Percentiles rank a stretch among this genome's conserved stretches.
Conservation (phyloP, 2,797 vertebrate genomes). For the Gila robusta region DNA sequence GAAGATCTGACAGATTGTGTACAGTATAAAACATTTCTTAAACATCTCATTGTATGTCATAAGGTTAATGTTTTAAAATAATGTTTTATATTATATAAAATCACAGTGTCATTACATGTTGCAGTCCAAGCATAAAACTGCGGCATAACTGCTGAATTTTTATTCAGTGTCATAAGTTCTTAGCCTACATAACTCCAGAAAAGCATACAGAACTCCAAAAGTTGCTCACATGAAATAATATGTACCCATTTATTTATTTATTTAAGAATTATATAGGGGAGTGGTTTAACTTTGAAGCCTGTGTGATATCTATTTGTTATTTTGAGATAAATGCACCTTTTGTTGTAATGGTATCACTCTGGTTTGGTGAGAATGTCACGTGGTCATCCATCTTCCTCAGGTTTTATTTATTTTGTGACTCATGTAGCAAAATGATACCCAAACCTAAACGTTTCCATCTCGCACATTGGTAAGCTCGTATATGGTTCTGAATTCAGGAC, state of each 20-base stretch:
- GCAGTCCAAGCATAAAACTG: background rate
- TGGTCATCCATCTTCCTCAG: background rate
- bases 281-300: constrained; percentile 70
- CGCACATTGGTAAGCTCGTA: background rate
- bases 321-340: constrained; percentile 67
- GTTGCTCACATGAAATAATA: constrained; percentile 72
- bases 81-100: constrained; percentile 12
- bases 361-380: constrained; percentile 23
- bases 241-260: constrained; percentile 83
- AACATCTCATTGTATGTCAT: constrained; percentile 10
- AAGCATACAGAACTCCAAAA: constrained; percentile 61
- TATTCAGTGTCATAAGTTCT: constrained; percentile 9
- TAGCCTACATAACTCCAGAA: background rate
- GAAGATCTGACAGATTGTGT: constrained; percentile 18
- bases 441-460: background rate
- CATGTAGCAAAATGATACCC: constrained; percentile 8
- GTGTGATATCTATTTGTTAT: constrained; percentile 73
- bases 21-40: background rate
- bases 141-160: background rate
- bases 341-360: constrained; percentile 67
- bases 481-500: too few relatives aligned
- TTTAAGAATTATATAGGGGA: constrained; percentile 77
- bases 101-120: background rate
- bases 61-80: constrained; percentile 6
- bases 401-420: background rate